These are phyloP conservation scores for Acleris sparsana DNA, from an alignment of 2,888 invertebrate species.

Conservation along the genomic window DNA sequence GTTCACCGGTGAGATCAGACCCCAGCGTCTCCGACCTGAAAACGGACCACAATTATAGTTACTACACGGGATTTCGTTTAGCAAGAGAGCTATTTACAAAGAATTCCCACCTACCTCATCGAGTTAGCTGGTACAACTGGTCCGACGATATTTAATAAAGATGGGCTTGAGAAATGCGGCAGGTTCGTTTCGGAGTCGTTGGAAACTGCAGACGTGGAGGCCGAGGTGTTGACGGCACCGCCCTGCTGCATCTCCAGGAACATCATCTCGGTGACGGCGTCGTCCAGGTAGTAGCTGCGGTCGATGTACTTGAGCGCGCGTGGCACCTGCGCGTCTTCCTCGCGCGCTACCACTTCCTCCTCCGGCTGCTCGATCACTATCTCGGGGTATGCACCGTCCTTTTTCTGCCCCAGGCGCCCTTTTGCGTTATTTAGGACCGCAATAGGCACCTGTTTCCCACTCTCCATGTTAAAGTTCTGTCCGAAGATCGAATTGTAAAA, in stretches of 20 bases:
- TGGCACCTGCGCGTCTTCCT: conserved; percentile 42
- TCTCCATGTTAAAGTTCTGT: conserved; percentile 47
- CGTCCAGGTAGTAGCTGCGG: conserved; percentile 65
- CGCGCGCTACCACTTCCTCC: conserved; percentile 43
- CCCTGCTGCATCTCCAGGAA: conserved; percentile 51
- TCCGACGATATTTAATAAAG: conserved; percentile 42
- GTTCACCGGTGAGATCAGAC: background rate
- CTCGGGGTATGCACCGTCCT: conserved; percentile 44
- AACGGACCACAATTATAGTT: background rate
- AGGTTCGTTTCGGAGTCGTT: conserved; percentile 53
- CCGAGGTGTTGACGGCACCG: conserved; percentile 43
- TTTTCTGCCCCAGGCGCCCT: conserved; percentile 42
- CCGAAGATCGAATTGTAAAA: conserved; percentile 78
- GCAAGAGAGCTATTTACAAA: background rate
- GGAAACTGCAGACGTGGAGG: conserved; percentile 54
- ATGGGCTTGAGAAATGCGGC: conserved; percentile 46
- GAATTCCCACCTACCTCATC: background rate
- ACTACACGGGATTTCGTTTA: background rate
- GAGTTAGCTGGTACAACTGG: background rate
- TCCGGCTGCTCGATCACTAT: conserved; percentile 41
- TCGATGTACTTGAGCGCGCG: conserved; percentile 57
- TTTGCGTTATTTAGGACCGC: conserved; percentile 42
- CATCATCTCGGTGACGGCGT: conserved; percentile 67
- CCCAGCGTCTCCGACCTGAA: background rate
- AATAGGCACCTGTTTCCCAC: conserved; percentile 38